Base-by-base conservation (phyloP, 2,113 vertebrate species). In the Lampris megalopsis region DNA sequence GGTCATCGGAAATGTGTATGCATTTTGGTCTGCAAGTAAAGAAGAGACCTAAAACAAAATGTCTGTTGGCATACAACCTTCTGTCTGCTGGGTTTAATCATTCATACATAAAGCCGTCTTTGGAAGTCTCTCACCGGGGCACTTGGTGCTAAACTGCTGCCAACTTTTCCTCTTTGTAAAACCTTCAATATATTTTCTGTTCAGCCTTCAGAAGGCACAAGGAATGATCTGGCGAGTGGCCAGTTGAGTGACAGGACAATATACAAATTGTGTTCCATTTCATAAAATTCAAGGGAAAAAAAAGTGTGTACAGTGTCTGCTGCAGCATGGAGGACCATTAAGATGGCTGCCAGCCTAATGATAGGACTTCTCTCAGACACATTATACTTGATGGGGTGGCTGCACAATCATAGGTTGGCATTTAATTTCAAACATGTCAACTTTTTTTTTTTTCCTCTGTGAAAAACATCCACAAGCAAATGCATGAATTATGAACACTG, bases 161-260 rank as follows among this genome's bases (percentile, higher is more conserved):
- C 24, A 24, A 50, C 50, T 53, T 53, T 11, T 13, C 13, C 9
- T 11, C 10, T 53, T 9, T 11, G 9, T 13, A 4, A n/a, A 53
- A 4, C n/a, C 36, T 74, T 68, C 75, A 45, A 45, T 45, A 5
- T 45, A 45, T 45, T 45, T 7, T 78, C 48, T 41, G 77, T 43
- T 66, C 40, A 52, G 37, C 79, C 79, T 47, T 86, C 71, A 75
- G 53, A 86, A 83, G 80, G 84, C 83, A 86, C 75, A 0, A 70
- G 70, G 10, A 84, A 63, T 64, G 63, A 68, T 68, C 70, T 53
- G 53, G 63, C 69, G 67, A 57, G 49, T 56, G 35, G 57, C 56
- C 54, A 24, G 10, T 41, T 63, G 38, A 65, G 65, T 80, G 56
- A 45, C 43, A 2, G 62, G 24, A 24, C 24, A 50, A 37, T 48